Conservation (phyloP, 2,113 vertebrate genomes). For the Podilymbus podiceps region DNA sequence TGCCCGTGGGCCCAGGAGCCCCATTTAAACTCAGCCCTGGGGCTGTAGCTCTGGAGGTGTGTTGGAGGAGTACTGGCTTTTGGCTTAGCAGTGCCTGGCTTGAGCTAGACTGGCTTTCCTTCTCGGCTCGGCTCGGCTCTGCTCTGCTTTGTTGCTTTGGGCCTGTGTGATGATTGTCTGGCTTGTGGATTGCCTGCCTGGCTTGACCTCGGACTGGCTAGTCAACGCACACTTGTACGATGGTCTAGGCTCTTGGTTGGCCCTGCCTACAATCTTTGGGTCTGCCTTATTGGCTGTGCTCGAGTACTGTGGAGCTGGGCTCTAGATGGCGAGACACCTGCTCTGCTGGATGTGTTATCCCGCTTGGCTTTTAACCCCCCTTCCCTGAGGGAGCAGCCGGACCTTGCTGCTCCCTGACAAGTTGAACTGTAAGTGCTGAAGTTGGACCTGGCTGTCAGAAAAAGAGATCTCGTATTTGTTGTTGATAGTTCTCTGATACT, state of each 20-base stretch:
- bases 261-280: background rate
- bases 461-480: background rate
- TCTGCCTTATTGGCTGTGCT: background rate
- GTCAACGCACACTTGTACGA: rapidly evolving
- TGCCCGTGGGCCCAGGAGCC: background rate
- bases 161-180: rapidly evolving
- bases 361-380: background rate
- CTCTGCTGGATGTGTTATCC: background rate
- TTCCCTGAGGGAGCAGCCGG: background rate
- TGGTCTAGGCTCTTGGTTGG: background rate
- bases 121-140: background rate
- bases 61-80: rapidly evolving
- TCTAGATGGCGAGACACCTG: background rate
- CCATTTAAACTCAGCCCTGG: background rate
- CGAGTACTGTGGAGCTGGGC: rapidly evolving
- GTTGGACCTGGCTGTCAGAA: background rate
- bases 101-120: rapidly evolving
- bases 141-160: background rate
- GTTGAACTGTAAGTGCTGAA: background rate
- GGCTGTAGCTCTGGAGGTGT: rapidly evolving
- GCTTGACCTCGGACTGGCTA: background rate
- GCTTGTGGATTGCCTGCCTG: background rate
- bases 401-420: background rate
- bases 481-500: background rate
- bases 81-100: rapidly evolving